Percentiles rank a stretch among this genome's conserved stretches.
Conservation (phyloP, 2,797 vertebrate genomes). For the Somateria mollissima region DNA sequence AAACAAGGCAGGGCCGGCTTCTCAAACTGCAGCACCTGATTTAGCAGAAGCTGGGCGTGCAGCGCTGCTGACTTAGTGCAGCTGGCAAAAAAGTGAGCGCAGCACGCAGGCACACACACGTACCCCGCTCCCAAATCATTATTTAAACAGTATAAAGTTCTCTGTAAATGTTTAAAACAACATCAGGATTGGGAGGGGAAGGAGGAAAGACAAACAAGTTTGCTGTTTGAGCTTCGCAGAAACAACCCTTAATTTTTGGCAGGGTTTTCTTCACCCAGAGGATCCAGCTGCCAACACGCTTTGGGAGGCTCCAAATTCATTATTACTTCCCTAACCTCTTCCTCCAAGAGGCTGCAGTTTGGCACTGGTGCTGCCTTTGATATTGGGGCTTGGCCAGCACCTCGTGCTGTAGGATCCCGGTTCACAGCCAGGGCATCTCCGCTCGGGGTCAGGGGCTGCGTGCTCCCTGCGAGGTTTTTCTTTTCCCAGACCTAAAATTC, state of each 20-base stretch:
- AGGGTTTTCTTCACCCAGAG: conserved; percentile 9
- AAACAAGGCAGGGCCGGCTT: neutral
- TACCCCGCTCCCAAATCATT: neutral
- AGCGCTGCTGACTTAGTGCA: conserved; percentile 21
- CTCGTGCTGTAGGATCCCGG: neutral
- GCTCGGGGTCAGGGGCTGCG: neutral
- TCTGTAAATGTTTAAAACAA: conserved; percentile 66
- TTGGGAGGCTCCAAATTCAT: conserved; percentile 33
- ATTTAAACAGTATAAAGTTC: conserved; percentile 63
- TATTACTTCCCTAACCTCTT: conserved; percentile 19
- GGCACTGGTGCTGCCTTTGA: neutral
- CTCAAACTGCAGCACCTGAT: neutral
- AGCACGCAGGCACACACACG: neutral
- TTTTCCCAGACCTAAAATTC: neutral
- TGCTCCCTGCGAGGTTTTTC: neutral
- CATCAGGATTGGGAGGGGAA: conserved; percentile 51
- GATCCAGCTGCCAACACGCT: conserved; percentile 15
- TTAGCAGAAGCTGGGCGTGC: neutral
- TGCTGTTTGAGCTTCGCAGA: conserved; percentile 56
- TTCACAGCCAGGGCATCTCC: neutral
- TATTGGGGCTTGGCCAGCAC: neutral
- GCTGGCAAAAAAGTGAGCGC: conserved; percentile 33
- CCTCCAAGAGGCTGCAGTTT: conserved; percentile 39
- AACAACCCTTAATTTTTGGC: conserved; percentile 57
- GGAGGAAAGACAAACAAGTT: conserved; percentile 65